Percentiles rank a stretch among this genome's conserved stretches.
Conservation (phyloP, 2,113 vertebrate species). For the Podilymbus podiceps region DNA sequence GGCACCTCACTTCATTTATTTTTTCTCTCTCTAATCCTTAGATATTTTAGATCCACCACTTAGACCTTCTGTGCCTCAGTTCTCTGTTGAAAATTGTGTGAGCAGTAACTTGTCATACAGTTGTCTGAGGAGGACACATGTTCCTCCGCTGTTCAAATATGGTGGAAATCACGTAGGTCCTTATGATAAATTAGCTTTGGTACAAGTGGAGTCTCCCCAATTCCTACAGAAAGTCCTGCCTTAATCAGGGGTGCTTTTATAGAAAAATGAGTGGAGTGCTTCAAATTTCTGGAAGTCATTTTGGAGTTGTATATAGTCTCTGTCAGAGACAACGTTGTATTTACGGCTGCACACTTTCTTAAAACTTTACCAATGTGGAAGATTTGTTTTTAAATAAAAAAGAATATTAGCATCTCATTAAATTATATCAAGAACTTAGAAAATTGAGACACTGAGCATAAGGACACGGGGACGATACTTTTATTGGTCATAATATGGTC, state of each 20-base stretch:
- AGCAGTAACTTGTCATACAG: background rate
- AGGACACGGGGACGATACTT: background rate
- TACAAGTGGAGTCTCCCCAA: background rate
- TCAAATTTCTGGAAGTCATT: background rate
- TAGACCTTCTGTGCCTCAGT: background rate
- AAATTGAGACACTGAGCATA: background rate
- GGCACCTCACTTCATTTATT: background rate
- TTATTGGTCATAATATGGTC: background rate
- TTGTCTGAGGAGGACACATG: background rate
- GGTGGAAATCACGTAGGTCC: background rate
- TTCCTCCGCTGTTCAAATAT: background rate
- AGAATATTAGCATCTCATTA: background rate
- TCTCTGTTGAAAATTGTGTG: background rate
- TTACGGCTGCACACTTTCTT: background rate
- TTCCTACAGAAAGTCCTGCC: background rate
- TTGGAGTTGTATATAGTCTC: background rate
- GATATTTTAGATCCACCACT: background rate
- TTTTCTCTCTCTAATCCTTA: background rate
- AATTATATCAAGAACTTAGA: background rate
- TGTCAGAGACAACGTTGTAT: background rate
- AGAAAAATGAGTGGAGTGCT: background rate
- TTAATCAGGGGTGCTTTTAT: background rate
- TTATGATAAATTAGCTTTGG: background rate
- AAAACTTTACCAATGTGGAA: background rate
- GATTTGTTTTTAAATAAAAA: background rate